Evolutionary conservation across 2,113 vertebrate species (phyloP), one percentile per base, ranked within the genome.

Genomic region (Phrynocephalus versicolor): DNA sequence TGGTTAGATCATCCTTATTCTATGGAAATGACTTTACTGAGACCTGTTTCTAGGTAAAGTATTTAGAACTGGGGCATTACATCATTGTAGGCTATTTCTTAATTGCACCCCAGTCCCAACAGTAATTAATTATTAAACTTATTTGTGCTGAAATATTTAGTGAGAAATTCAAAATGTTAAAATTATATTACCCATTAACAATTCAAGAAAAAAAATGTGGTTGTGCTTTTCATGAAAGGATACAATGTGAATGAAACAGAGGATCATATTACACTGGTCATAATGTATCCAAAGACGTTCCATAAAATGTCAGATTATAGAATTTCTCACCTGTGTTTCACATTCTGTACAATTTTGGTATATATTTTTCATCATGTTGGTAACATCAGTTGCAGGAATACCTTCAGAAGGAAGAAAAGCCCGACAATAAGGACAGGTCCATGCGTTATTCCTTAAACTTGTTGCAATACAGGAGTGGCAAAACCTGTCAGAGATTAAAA

Each of bases 321-420:
- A 51, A 65, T 33, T 86, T 79, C 90, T 81, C 92, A 95, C 92
- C 85, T 73, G 51, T 76, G 85, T 87, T 84, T 94, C 84, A n/a
- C 94, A 94, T 88, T 96, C 93, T 2, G 89, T 55, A 76, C 93
- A 90, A 1, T 94, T 94, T 90, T 3, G 1, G 67, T 88, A 89
- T n/a, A 90, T 92, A 0, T 89, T 90, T 62, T 94, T 91, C 92
- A 92, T 95, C 80, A 90, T 95, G 74, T 92, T 93, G n/a, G 90
- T 80, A 35, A 85, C 88, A 77, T 95, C 95, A 13, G 90, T 92
- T n/a, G 90, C 94, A 41, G 93, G 91, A 83, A 93, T 92, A 76
- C 93, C 92, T 92, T 95, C 92, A 19, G 91, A 94, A 84, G 90
- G 85, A 84, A 95, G 92, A 3, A 89, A 91, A 0, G 91, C 67